Evolutionary conservation across 1,140 invertebrate genomes (phyloP), one percentile per base, ranked within the genome.

Genomic region (Apolygus lucorum): DNA sequence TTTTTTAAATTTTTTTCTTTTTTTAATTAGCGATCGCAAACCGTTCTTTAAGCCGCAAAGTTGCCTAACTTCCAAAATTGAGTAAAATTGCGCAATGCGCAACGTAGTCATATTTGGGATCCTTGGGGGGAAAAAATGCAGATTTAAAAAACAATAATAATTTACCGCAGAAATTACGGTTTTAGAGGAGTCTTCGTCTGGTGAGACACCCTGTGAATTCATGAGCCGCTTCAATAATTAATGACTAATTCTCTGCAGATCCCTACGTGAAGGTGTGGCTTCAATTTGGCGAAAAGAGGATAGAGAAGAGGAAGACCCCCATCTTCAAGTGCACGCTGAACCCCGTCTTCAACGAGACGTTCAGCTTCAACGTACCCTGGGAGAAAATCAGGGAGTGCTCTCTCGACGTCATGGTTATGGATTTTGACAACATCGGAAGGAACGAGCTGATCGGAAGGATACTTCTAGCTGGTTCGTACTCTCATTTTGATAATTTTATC

Each of bases 201-300:
- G n/a, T n/a, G n/a, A n/a, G n/a, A n/a, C n/a, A n/a, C n/a, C n/a
- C n/a, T n/a, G n/a, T n/a, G n/a, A n/a, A n/a, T n/a, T n/a, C n/a
- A n/a, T n/a, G n/a, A n/a, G n/a, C n/a, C n/a, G n/a, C n/a, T n/a
- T n/a, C n/a, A n/a, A n/a, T n/a, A n/a, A n/a, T n/a, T n/a, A n/a
- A n/a, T n/a, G n/a, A n/a, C n/a, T n/a, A n/a, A n/a, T n/a, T n/a
- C n/a, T n/a, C n/a, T n/a, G n/a, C 81, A 95, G 94, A 97, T 90
- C 93, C 94, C 0, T 97, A 96, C 77, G 93, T 96, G 0, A 97
- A 96, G 79, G 91, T 96, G 2, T 97, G 94, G 94, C 85, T 96
- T 1, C 92, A 96, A 74, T 95, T 96, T 77, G 92, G 92, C 13
- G 94, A 96, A 73, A 95, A 96, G 74, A 85, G 91, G 69, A 89